These are phyloP conservation scores for Oligia fasciuncula DNA, from an alignment of 2,888 invertebrate species.

Conservation along the genomic window DNA sequence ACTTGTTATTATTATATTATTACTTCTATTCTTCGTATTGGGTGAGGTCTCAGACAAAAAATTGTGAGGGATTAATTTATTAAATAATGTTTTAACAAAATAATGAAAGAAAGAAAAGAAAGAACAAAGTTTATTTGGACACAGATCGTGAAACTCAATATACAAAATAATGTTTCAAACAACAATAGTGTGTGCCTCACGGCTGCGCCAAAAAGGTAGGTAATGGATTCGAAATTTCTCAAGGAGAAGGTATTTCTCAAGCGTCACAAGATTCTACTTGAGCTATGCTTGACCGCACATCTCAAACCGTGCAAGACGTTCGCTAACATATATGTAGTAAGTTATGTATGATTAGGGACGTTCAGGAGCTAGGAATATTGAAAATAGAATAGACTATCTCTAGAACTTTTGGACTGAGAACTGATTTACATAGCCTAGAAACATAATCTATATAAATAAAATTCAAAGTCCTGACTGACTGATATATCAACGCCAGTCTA, in stretches of 20 bases:
- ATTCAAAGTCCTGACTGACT: too few species aligned
- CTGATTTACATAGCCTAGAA: not conserved
- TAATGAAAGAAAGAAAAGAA: too few species aligned
- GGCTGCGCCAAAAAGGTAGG: not conserved
- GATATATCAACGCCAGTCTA: too few species aligned
- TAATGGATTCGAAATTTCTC: not conserved
- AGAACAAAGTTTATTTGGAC: too few species aligned
- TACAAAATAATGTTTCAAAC: too few species aligned
- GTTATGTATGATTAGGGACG: not conserved
- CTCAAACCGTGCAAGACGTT: conserved; percentile 10
- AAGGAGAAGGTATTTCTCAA: conserved; percentile 4
- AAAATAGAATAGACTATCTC: not conserved
- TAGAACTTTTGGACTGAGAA: not conserved
- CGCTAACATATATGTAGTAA: not conserved
- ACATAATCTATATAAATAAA: too few species aligned
- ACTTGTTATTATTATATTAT: not conserved
- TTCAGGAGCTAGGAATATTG: conserved; percentile 28
- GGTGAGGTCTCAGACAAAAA: not conserved
- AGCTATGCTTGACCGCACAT: conserved; percentile 30
- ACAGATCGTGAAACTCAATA: too few species aligned
- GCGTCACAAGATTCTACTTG: conserved; percentile 16
- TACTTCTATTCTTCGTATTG: not conserved
- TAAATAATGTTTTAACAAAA: not conserved
- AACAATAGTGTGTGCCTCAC: too few species aligned
- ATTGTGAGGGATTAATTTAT: not conserved